A percentile compares a stretch with the other conserved stretches of the same genome.
These are phyloP conservation scores for Melikaiella ostensackeni DNA, from an alignment of 2,888 invertebrate genomes.

Conservation along the genomic window DNA sequence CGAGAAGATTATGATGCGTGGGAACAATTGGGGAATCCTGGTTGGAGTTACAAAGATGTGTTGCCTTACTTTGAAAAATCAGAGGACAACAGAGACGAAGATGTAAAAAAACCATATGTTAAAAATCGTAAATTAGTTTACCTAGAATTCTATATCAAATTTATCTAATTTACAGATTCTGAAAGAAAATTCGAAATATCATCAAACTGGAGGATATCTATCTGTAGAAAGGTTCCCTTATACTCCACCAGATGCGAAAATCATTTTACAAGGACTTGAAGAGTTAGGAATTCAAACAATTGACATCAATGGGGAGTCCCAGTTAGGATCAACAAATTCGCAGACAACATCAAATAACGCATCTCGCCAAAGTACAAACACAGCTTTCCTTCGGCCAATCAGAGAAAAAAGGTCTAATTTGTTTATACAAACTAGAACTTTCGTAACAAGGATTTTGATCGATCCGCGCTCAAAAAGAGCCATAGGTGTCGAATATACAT, in stretches of 20 bases:
- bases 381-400: slow-evolving; percentile 86
- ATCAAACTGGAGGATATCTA: slow-evolving; percentile 81
- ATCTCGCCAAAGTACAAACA: slow-evolving; percentile 87
- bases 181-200: slow-evolving; percentile 76
- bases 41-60: slow-evolving; percentile 87
- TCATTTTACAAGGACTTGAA: slow-evolving; percentile 80
- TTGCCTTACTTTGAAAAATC: slow-evolving; percentile 89
- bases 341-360: too few relatives aligned
- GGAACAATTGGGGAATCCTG: slow-evolving; percentile 86
- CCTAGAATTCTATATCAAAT: too few relatives aligned
- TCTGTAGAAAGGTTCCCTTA: slow-evolving; percentile 83
- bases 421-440: too few relatives aligned
- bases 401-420: slow-evolving; percentile 78
- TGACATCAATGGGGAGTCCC: slow-evolving; percentile 77
- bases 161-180: slow-evolving; percentile 13
- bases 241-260: slow-evolving; percentile 80
- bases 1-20: slow-evolving; percentile 90
- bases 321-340: too few relatives aligned
- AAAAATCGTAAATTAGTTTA: too few relatives aligned
- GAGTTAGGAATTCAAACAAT: slow-evolving; percentile 79
- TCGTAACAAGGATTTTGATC: too few relatives aligned
- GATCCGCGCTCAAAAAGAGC: too few relatives aligned
- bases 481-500: too few relatives aligned
- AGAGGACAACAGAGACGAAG: slow-evolving; percentile 77
- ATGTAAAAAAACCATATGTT: slow-evolving; percentile 11